Evolutionary conservation across 2,797 vertebrate genomes (phyloP).

Genomic region (Adelosebastes latens): DNA sequence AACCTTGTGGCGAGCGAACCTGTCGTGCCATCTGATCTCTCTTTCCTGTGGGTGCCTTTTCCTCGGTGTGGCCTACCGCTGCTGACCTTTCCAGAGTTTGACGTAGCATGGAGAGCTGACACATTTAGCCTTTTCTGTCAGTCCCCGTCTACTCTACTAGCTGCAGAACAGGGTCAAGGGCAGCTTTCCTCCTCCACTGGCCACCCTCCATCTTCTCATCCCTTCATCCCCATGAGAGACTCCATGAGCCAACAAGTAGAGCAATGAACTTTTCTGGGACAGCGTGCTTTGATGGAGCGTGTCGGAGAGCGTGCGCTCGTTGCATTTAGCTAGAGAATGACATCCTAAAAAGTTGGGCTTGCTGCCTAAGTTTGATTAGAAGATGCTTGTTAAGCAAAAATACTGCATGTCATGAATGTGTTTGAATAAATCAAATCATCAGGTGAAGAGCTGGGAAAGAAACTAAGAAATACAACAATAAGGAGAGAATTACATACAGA

Average conservation of each 20-base stretch:
- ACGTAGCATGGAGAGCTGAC: constrained; percentile 22
- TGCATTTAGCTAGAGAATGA: constrained; percentile 5
- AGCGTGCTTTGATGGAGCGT: constrained; percentile 26
- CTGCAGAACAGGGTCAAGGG: constrained; percentile 72
- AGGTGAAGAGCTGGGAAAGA: neutral
- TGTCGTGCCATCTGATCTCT: constrained; percentile 42
- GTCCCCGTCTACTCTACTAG: constrained; percentile 9
- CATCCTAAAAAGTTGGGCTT: constrained; percentile 20
- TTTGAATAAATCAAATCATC: neutral
- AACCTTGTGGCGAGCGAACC: constrained; percentile 28
- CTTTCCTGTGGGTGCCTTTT: constrained; percentile 46
- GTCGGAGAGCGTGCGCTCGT: neutral
- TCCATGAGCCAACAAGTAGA: constrained; percentile 68
- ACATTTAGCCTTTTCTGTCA: constrained; percentile 45
- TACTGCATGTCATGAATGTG: neutral
- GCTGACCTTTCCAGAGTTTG: constrained; percentile 50
- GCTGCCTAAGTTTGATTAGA: constrained; percentile 5
- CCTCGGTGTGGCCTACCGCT: constrained; percentile 2
- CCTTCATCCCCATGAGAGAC: constrained; percentile 53
- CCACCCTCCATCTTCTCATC: constrained; percentile 59
- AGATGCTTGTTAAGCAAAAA: neutral
- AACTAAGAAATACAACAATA: neutral
- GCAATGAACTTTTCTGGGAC: constrained; percentile 76
- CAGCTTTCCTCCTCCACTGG: constrained; percentile 60
- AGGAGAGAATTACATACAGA: neutral